Evolutionary conservation across 2,888 invertebrate species (phyloP).

Genomic region (Cyclophora albipunctata): DNA sequence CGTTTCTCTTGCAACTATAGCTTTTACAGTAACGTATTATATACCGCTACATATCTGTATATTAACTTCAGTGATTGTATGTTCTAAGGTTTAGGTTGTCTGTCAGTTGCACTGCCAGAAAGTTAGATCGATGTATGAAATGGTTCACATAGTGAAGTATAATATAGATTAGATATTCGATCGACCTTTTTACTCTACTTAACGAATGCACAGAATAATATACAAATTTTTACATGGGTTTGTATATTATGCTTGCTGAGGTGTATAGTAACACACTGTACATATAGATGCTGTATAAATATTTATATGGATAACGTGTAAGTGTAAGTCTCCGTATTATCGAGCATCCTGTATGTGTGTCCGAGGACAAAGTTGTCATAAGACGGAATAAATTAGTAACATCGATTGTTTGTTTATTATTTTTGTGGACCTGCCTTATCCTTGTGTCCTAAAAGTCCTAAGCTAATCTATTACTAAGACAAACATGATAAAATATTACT

Average conservation of each 20-base stretch:
- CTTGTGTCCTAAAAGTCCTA: constrained; percentile 2
- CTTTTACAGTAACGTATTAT: too few species aligned
- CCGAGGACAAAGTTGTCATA: constrained; percentile 60
- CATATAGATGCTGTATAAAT: constrained; percentile 72
- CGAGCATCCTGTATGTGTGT: constrained; percentile 66
- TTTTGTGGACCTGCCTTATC: constrained; percentile 8
- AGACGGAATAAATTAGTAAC: constrained; percentile 71
- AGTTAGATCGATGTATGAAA: constrained; percentile 44
- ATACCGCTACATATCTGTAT: constrained; percentile 58
- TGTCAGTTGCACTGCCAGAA: constrained; percentile 65
- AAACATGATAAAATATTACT: not conserved
- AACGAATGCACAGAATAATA: constrained; percentile 7
- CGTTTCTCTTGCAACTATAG: too few species aligned
- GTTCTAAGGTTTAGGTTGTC: constrained; percentile 36
- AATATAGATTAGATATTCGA: constrained; percentile 31
- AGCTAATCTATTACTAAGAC: too few species aligned
- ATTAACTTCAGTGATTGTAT: constrained; percentile 26
- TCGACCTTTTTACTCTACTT: constrained; percentile 1
- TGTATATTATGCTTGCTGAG: too few species aligned
- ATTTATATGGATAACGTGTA: constrained; percentile 59
- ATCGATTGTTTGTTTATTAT: constrained; percentile 52
- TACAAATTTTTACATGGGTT: constrained; percentile 5
- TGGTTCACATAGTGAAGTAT: constrained; percentile 58
- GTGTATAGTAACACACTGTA: constrained; percentile 47
- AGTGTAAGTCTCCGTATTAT: constrained; percentile 46